Conservation (phyloP, 2,797 vertebrate species). For the Acanthornis magna region DNA sequence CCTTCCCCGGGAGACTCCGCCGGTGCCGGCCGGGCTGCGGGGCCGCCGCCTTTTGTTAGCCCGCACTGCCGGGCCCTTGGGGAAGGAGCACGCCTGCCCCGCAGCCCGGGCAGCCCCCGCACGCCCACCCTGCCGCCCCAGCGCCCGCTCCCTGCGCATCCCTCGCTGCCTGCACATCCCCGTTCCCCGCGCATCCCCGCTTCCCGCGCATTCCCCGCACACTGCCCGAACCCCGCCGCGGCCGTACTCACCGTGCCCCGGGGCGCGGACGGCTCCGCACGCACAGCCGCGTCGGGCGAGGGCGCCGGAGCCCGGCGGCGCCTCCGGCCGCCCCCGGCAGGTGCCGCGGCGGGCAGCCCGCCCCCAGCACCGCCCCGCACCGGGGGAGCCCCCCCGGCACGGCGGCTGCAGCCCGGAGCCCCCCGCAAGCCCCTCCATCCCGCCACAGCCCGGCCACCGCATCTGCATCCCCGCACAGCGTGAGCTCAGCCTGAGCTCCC, state of each 20-base stretch:
- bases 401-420: not conserved
- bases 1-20: not conserved
- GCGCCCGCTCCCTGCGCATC: too few relatives aligned
- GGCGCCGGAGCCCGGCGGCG: not conserved
- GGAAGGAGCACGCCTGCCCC: not conserved
- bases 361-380: slow-evolving; percentile 9
- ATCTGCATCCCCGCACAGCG: not conserved
- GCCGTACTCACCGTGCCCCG: not conserved
- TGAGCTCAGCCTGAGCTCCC: not conserved
- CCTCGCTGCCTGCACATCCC: not conserved
- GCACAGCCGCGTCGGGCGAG: not conserved
- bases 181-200: not conserved
- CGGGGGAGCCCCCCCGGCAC: not conserved
- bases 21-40: not conserved
- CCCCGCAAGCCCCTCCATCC: not conserved
- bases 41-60: not conserved
- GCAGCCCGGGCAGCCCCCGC: not conserved
- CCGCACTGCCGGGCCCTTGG: not conserved
- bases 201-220: not conserved
- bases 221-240: not conserved
- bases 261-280: not conserved
- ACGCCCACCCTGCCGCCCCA: not conserved
- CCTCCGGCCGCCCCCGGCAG: not conserved
- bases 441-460: not conserved
- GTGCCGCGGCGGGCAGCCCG: not conserved